These are phyloP conservation scores for Furnarius figulus DNA, from an alignment of 2,113 vertebrate species.

Conservation along the genomic window DNA sequence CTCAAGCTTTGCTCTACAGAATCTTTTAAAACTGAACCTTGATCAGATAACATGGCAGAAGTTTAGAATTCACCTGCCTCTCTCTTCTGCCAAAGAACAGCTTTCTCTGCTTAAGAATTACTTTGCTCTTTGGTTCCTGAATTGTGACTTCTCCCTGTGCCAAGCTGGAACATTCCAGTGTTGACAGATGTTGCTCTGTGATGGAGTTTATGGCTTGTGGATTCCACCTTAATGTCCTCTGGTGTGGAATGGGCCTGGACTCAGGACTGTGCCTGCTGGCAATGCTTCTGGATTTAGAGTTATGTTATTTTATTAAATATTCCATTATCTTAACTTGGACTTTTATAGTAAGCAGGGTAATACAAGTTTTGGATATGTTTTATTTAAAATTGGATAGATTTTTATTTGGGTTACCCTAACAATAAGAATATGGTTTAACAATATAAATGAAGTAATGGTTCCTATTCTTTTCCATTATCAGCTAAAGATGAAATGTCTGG, in stretches of 20 bases:
- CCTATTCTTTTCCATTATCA: background rate
- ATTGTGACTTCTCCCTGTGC: background rate
- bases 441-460: background rate
- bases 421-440: background rate
- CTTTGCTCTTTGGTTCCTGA: background rate
- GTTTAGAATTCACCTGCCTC: background rate
- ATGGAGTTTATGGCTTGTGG: background rate
- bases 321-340: background rate
- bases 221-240: background rate
- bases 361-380: background rate
- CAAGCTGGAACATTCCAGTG: background rate
- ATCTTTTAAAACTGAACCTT: background rate
- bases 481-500: background rate
- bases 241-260: background rate
- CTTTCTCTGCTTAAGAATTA: background rate
- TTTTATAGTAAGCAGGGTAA: background rate
- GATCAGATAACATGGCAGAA: background rate
- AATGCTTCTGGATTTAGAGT: background rate
- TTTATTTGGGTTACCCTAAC: background rate
- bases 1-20: background rate
- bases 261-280: background rate
- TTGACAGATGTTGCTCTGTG: background rate
- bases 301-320: background rate
- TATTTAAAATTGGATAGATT: background rate
- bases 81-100: background rate